Evolutionary conservation across 2,888 invertebrate species (phyloP), one percentile per base, ranked within the genome.

Genomic region (Tinea pellionella): DNA sequence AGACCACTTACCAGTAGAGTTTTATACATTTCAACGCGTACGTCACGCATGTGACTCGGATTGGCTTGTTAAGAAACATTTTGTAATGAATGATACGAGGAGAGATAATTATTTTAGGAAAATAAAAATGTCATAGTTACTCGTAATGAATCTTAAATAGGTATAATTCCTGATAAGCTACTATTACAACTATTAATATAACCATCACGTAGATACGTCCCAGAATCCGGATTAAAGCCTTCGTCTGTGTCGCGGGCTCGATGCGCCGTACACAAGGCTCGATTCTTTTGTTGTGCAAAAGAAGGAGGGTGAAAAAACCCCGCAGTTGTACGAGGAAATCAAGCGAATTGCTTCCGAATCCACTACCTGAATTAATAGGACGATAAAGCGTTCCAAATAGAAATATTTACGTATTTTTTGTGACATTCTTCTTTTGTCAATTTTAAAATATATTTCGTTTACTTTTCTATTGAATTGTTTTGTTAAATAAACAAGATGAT

Each of bases 251-350:
- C 32, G 32, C 16, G 57, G 32, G 57, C 57, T 29, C 55, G 3
- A n/a, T 30, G 24, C 32, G 57, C 30, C 16, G 57, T 57, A 57
- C 57, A 57, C 19, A 57, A 32, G 32, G 18, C 29, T 4, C 18
- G 18, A 13, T 15, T 30, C 57, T 32, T 57, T 57, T 57, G 57
- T 57, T 57, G 57, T 57, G 32, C 57, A 57, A 57, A 56, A 57
- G 55, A 55, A 55, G 57, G 57, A 57, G 29, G 29, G 29, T 11
- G 29, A 32, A 57, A 57, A 57, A 57, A 57, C 30, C 24, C 57
- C 57, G 57, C 57, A 57, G 57, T 57, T 57, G 57, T 57, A 57
- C 57, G 57, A 57, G 57, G 57, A 57, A 57, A 57, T 57, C 57
- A 57, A 57, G 57, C 57, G 57, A 57, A 57, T 57, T 57, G 57